Evolutionary conservation across 2,113 vertebrate genomes (phyloP), one percentile per base, ranked within the genome.

Genomic region (Corvus cornix): DNA sequence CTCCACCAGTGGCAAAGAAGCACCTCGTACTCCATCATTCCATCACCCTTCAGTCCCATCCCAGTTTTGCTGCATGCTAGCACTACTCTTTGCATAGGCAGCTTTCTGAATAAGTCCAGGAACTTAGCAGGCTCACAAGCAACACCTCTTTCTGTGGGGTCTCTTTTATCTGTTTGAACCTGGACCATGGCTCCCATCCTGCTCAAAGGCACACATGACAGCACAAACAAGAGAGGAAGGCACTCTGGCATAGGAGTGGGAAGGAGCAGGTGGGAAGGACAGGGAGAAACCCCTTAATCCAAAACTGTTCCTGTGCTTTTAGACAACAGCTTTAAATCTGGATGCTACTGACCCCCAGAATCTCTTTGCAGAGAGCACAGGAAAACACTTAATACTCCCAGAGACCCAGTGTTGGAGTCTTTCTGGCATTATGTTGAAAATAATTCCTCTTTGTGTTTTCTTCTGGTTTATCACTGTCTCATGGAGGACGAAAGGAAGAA

Each of bases 21-120:
- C 33, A 68, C 10, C 21, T 80, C 1, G 0, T n/a, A 67, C 19
- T 76, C 62, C 52, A 60, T 19, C 22, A 31, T 17, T 7, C 67
- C 35, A 39, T 33, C 48, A 58, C 4, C 16, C 60, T 72, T 67
- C 3, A 5, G 26, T 37, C 18, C 19, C 44, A 64, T 23, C 23
- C 21, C n/a, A 31, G 6, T 49, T 82, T 39, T 55, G 30, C 18
- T 69, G 17, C 27, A 60, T 1, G 1, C 27, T 59, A 76, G 83
- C 0, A 0, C 12, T 39, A 19, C 28, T 44, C 33, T 75, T 73
- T 12, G 11, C 44, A 44, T 1, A 44, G 12, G 10, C 30, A 60
- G 19, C 27, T 86, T 58, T 62, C 59, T 62, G 49, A 66, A 66
- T 37, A 73, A 52, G 28, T 31, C 16, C 53, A 53, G 31, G 41